Evolutionary conservation across 2,797 vertebrate species (phyloP), one percentile per base, ranked within the genome.

Genomic region (Molossus molossus): DNA sequence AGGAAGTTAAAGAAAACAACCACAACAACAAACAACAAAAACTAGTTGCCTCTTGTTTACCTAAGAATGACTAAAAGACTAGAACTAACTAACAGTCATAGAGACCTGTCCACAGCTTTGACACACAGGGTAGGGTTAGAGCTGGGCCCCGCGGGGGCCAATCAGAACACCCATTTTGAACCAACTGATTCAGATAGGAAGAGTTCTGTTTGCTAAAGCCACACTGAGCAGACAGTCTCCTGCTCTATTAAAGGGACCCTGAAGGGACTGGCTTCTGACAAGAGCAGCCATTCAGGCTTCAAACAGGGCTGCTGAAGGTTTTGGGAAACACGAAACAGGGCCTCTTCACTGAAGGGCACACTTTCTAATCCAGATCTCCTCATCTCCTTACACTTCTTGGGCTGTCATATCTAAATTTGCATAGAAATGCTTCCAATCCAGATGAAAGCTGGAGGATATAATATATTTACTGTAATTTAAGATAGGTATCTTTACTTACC

Each of bases 401-500:
- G 21, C 40, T 82, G 9, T 21, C 20, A 0, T 40, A 25, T 70
- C n/a, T 75, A 37, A 73, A 95, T 92, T 75, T 90, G n/a, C 72
- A 29, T 20, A 70, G 55, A 40, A 92, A 80, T 90, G 12, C 57
- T 94, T 83, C 81, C 50, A 93, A 87, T 76, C 11, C 45, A 86
- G 64, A 87, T 15, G 29, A 91, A 82, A 86, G 29, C 45, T 9
- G 11, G 37, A 57, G 40, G 57, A 85, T 91, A 82, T 50, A 95
- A 79, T 55, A 89, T n/a, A 94, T 65, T 55, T 72, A 20, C 20
- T 62, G 37, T 65, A 85, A 94, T 77, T 93, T 93, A 73, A 93
- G 62, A 88, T n/a, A 50, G 55, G 69, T 72, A 72, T 37, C 72
- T 48, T 67, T 72, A 67, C 21, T 58, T 76, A 58, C 81, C 62